Evolutionary conservation across 1,140 invertebrate species (phyloP), one percentile per base, ranked within the genome.

Genomic region (Diabrotica virgifera): DNA sequence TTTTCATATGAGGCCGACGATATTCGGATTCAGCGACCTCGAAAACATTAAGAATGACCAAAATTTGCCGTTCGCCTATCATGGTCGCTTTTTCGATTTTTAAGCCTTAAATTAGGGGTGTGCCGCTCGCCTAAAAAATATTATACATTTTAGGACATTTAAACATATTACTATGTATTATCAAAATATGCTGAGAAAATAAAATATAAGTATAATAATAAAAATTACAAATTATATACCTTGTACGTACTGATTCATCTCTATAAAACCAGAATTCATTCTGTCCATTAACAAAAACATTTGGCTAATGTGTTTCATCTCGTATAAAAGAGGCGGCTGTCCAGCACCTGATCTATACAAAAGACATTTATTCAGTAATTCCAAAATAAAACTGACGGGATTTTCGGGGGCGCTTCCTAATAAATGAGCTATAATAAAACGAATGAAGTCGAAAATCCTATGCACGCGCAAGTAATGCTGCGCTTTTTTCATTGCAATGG

Each of bases 371-470:
- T 83, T 80, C 53, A 84, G 63, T 8, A 84, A 70, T 61, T 80
- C 76, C 9, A 74, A 63, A 5, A 84, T 70, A 68, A 80, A 83
- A 24, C 77, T 72, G 11, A 84, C 78, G 7, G 82, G 83, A 65
- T 84, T 75, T 0, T 73, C 72, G 35, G 82, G 79, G 52, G 76
- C 72, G 11, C 77, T 72, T 5, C 77, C 72, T 10, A 82, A 57
- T 5, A 84, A 67, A 72, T 83, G 81, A 9, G 77, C 74, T 36
- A 82, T 77, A 5, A 84, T 67, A 67, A 82, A 84, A 63, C 80
- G 76, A 60, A 81, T 81, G 12, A 82, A 76, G 35, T 82, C 78
- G 56, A 75, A 78, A 54, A 83, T 80, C 24, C 75, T 79, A 40
- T 78, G 80, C 7, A 76, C 59, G 5, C 72, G 70, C 6, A 83